Conservation (phyloP, 2,888 invertebrate species). For the Mechanitis mazaeus region DNA sequence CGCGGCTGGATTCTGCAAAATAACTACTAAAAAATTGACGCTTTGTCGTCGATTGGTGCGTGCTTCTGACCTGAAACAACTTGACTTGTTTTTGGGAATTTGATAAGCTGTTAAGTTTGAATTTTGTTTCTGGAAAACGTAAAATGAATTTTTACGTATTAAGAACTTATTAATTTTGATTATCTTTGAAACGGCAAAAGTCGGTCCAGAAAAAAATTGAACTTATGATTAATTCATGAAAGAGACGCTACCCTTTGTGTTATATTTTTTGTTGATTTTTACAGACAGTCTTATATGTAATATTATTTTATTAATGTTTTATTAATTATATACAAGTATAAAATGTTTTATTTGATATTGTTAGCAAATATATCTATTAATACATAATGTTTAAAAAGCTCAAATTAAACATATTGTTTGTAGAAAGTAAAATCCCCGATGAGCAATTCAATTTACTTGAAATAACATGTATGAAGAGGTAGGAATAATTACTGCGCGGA, state of each 20-base stretch:
- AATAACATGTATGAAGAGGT: conserved; percentile 14
- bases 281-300: too few species aligned
- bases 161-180: too few species aligned
- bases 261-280: too few species aligned
- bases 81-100: background rate
- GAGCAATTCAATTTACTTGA: conserved; percentile 12
- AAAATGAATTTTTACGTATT: too few species aligned
- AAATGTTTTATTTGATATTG: too few species aligned
- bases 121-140: background rate
- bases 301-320: too few species aligned
- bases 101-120: background rate
- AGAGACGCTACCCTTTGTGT: too few species aligned
- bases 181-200: too few species aligned
- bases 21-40: conserved; percentile 25
- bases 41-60: conserved; percentile 16
- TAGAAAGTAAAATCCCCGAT: conserved; percentile 15
- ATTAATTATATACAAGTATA: too few species aligned
- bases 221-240: too few species aligned
- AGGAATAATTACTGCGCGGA: conserved; percentile 11
- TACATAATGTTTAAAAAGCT: conserved; percentile 1
- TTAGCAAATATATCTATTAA: too few species aligned
- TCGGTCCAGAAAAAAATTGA: too few species aligned
- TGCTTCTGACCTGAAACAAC: background rate
- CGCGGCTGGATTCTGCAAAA: conserved; percentile 21
- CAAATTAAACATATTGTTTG: conserved; percentile 12